Evolutionary conservation across 2,797 vertebrate genomes (phyloP).

Genomic region (Hyperoplus lanceolatus): DNA sequence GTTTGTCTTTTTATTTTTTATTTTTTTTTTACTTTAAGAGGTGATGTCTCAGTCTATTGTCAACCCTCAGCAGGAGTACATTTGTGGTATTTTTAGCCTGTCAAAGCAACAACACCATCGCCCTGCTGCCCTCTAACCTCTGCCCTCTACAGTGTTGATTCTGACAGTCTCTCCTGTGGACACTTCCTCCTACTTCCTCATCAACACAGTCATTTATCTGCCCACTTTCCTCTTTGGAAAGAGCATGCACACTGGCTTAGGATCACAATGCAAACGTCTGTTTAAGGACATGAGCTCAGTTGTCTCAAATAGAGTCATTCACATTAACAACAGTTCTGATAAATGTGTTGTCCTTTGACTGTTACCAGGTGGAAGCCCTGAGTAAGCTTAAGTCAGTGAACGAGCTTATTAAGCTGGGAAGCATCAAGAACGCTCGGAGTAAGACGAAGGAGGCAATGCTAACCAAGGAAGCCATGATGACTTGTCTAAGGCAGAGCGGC

Average conservation of each 20-base stretch:
- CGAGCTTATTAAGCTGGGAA: conserved; percentile 94
- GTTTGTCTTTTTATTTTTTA: no score
- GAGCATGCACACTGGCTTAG: not conserved
- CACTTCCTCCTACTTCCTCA: conserved; percentile 66
- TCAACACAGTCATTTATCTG: conserved; percentile 48
- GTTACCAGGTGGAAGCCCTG: conserved; percentile 93
- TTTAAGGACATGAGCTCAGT: conserved; percentile 8
- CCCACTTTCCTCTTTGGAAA: conserved; percentile 70
- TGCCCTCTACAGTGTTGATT: conserved; percentile 37
- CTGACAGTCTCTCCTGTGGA: conserved; percentile 50
- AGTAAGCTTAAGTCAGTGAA: conserved; percentile 98
- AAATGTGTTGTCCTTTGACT: not conserved
- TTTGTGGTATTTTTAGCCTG: conserved; percentile 57
- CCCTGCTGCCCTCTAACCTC: conserved; percentile 53
- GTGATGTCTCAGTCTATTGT: conserved; percentile 10
- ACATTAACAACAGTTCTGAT: not conserved
- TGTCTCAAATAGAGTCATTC: conserved; percentile 5
- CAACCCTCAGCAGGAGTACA: not conserved
- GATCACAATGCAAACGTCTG: conserved; percentile 31
- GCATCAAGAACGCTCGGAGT: conserved; percentile 92
- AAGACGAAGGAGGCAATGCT: conserved; percentile 95
- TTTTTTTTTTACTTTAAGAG: no score
- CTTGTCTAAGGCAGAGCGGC: conserved; percentile 94
- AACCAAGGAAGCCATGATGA: conserved; percentile 94
- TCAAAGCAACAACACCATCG: conserved; percentile 37